Base-by-base conservation (phyloP, 2,888 invertebrate genomes). In the Mythimna vitellina region DNA sequence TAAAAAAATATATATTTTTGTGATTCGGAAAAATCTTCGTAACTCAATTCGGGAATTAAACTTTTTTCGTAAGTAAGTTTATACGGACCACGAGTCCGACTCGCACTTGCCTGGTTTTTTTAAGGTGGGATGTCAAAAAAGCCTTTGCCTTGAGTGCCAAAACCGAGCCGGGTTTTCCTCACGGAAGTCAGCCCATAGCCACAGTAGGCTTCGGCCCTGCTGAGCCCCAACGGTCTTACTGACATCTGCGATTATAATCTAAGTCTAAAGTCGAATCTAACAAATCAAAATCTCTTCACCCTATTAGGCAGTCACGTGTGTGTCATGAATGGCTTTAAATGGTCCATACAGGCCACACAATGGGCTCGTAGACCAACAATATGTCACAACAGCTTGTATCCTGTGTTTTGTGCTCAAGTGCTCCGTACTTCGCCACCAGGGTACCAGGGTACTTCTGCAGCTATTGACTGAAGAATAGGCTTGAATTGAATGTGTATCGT, bases 361-460 rank as follows among this genome's bases (percentile, higher is more conserved):
- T 84, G 69, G 76, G 42, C 80, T 73, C 74, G 70, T 80, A 78
- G 76, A 78, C 86, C 83, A 78, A 83, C 83, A 88, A 83, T 82
- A 78, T 78, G 72, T 65, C 74, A 80, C 82, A 86, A 87, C 89
- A 87, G 81, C 86, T 85, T 83, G 84, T 83, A 89, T 89, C 89
- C 89, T 88, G 89, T 75, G 69, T 76, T 85, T 89, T 89, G 85
- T 89, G 82, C 58, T 25, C 65, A 53, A 80, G 74, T 65, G 25
- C 73, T 67, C 70, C 46, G 64, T 73, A 46, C 78, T 67, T 58
- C 20, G 64, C 65, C 22, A 68, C 58, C 25, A 65, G 64, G 54
- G 51, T 46, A n/a, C 38, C 65, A 70, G 73, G 56, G 53, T 35
- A 60, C 46, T 76, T 20, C 56, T 64, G 60, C 17, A 29, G 49